Conservation (phyloP, 2,797 vertebrate genomes). For the Leucoraja ocellata region DNA sequence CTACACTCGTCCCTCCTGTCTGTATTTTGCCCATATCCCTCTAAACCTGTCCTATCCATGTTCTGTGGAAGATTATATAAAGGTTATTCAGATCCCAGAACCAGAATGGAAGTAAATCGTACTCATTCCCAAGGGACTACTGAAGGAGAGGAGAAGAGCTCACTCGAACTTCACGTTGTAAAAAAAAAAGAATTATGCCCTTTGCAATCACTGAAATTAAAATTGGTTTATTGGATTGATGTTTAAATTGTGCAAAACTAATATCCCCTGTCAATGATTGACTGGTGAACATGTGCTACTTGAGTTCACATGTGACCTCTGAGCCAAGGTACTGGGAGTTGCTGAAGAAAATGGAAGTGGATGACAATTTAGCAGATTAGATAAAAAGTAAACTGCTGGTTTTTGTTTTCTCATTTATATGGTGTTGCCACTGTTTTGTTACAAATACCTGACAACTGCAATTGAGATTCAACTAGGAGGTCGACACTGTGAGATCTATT, state of each 20-base stretch:
- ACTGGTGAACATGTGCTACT: not conserved
- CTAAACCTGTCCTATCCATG: too few relatives aligned
- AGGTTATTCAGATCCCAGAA: too few relatives aligned
- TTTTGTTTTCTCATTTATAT: not conserved
- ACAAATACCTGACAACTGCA: not conserved
- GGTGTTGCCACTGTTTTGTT: not conserved
- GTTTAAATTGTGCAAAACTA: not conserved
- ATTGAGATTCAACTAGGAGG: not conserved
- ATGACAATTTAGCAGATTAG: not conserved
- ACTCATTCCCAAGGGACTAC: too few relatives aligned
- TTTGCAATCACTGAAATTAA: not conserved
- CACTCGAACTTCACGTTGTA: not conserved
- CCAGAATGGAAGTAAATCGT: too few relatives aligned
- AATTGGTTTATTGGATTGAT: not conserved
- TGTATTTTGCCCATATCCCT: too few relatives aligned
- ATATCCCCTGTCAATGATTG: not conserved
- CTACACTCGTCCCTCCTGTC: too few relatives aligned
- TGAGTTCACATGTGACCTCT: not conserved
- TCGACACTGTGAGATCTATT: not conserved
- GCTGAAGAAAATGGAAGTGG: not conserved
- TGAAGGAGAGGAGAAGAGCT: too few relatives aligned
- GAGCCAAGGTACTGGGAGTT: not conserved
- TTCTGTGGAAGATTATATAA: too few relatives aligned
- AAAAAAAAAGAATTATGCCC: not conserved
- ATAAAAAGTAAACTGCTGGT: not conserved